These are phyloP conservation scores for Atractosteus spatula DNA, from an alignment of 2,113 vertebrate genomes.

Conservation along the genomic window DNA sequence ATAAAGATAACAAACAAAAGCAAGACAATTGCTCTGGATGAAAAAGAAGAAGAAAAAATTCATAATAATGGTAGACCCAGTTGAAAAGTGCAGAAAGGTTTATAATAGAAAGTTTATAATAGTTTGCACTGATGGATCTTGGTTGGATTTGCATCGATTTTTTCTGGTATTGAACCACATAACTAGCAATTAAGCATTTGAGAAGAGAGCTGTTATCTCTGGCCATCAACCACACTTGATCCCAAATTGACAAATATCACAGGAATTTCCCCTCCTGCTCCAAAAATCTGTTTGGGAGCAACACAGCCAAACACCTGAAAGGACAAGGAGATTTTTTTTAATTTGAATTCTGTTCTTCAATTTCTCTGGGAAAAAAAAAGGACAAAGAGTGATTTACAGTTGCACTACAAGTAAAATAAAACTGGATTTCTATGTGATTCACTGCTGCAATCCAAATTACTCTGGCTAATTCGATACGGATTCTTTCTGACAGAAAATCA, in stretches of 20 bases:
- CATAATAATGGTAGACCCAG: constrained; percentile 35
- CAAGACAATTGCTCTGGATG: constrained; percentile 27
- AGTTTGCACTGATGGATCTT: constrained; percentile 26
- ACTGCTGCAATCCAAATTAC: constrained; percentile 58
- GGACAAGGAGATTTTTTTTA: too few species aligned
- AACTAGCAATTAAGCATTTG: constrained; percentile 35
- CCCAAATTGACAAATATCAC: constrained; percentile 40
- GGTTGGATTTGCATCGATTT: constrained; percentile 51
- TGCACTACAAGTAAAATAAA: constrained; percentile 33
- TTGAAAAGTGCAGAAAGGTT: constrained; percentile 26
- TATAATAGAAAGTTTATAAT: constrained; percentile 35
- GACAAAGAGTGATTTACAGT: not conserved
- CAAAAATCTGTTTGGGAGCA: constrained; percentile 26
- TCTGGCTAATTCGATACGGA: constrained; percentile 78
- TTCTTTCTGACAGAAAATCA: constrained; percentile 85
- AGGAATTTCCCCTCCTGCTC: constrained; percentile 21
- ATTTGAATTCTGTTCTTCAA: not conserved
- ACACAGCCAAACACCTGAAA: not conserved
- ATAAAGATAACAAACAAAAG: constrained; percentile 46
- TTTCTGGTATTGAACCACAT: constrained; percentile 40
- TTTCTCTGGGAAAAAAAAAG: not conserved
- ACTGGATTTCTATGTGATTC: constrained; percentile 38
- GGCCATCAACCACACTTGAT: constrained; percentile 43
- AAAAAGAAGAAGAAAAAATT: constrained; percentile 27
- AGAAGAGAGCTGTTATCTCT: constrained; percentile 36